A percentile compares a stretch with the other conserved stretches of the same genome.
Conservation (phyloP, 2,113 vertebrate genomes). For the Gallinago jamesoni region DNA sequence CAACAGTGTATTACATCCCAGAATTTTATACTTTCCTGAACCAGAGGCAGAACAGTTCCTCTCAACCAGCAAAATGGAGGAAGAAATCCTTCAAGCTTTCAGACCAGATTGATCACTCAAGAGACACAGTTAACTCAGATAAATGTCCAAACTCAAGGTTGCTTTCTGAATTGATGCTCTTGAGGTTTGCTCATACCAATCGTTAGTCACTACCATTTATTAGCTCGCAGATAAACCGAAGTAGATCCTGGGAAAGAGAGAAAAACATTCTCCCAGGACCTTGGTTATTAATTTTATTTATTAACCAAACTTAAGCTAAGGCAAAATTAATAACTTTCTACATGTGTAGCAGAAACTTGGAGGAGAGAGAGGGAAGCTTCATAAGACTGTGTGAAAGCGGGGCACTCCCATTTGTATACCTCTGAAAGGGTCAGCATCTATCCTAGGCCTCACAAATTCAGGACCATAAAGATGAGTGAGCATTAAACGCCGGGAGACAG, state of each 20-base stretch:
- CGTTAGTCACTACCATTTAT: slow-evolving; percentile 65
- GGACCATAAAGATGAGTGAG: not conserved
- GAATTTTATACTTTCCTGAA: not conserved
- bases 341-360: not conserved
- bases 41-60: not conserved
- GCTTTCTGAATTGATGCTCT: slow-evolving; percentile 49
- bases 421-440: slow-evolving; percentile 13
- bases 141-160: slow-evolving; percentile 13
- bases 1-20: not conserved
- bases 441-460: not conserved
- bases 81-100: slow-evolving; percentile 56
- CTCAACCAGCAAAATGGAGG: not conserved
- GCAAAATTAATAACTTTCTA: slow-evolving; percentile 55
- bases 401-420: not conserved
- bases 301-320: slow-evolving; percentile 40
- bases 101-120: slow-evolving; percentile 46
- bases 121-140: not conserved
- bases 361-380: not conserved
- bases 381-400: not conserved
- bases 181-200: slow-evolving; percentile 50
- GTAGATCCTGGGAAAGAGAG: slow-evolving; percentile 57
- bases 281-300: slow-evolving; percentile 51
- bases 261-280: slow-evolving; percentile 55
- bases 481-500: slow-evolving; percentile 18
- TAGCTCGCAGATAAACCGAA: slow-evolving; percentile 59